Percentiles rank a stretch among this genome's conserved stretches.
Evolutionary conservation across 2,888 invertebrate species (phyloP).

Genomic region (Sinopyrophorus schimmeli): DNA sequence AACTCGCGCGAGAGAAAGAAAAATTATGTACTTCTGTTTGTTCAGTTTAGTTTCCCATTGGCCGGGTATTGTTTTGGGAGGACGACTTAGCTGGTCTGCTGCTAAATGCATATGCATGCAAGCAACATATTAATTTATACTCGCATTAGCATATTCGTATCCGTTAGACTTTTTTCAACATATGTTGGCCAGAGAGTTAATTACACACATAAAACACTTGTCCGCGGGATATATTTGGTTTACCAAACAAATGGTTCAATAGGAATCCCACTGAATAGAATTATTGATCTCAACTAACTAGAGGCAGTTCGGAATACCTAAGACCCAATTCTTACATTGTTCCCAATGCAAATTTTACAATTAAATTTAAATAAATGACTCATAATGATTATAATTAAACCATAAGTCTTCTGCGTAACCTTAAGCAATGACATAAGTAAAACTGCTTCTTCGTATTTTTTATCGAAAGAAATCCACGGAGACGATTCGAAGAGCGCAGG

Average conservation of each 20-base stretch:
- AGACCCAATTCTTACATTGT: too few relatives aligned
- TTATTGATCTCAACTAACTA: slow-evolving; percentile 16
- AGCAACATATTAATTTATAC: slow-evolving; percentile 59
- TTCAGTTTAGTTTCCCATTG: slow-evolving; percentile 42
- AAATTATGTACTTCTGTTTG: slow-evolving; percentile 54
- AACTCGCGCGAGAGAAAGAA: slow-evolving; percentile 57
- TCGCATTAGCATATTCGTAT: slow-evolving; percentile 58
- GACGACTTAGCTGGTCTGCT: slow-evolving; percentile 42
- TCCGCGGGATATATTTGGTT: slow-evolving; percentile 28
- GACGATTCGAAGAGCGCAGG: too few relatives aligned
- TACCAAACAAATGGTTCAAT: slow-evolving; percentile 29
- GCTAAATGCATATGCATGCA: slow-evolving; percentile 57
- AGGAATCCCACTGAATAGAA: slow-evolving; percentile 23
- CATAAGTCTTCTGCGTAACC: too few relatives aligned
- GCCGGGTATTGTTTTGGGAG: slow-evolving; percentile 51
- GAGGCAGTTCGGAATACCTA: slow-evolving; percentile 5
- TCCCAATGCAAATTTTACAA: too few relatives aligned
- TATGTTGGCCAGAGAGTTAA: slow-evolving; percentile 54
- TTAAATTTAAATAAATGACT: too few relatives aligned
- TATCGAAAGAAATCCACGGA: too few relatives aligned
- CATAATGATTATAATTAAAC: too few relatives aligned
- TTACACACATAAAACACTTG: slow-evolving; percentile 49
- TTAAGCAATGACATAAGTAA: too few relatives aligned
- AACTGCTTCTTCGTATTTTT: too few relatives aligned
- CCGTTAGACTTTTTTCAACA: slow-evolving; percentile 57